Base-by-base conservation (phyloP, 1,140 invertebrate genomes). In the Zaprionus camerounensis region DNA sequence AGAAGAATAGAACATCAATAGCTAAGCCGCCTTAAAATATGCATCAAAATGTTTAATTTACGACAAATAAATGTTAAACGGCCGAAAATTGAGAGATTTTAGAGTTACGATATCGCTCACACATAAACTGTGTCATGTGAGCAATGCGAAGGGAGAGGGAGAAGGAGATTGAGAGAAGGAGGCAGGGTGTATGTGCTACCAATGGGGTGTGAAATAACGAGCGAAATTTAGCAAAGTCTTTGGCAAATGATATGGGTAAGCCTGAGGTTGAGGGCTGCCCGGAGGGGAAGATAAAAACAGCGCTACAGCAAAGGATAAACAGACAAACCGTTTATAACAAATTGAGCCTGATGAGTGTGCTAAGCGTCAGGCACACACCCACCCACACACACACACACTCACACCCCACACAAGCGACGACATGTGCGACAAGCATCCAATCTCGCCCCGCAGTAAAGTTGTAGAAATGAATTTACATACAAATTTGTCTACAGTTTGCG, bases 181-280 rank as follows among this genome's bases (percentile, higher is more conserved):
- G 20, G 69, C 4, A 41, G 59, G 22, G 53, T 34, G 20, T 58
- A 51, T 44, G 44, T 5, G 56, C 67, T 15, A 68, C 76, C 85
- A 84, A 88, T 88, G 84, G 84, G 84, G 84, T 88, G 84, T 88
- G 69, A 88, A 88, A 88, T 88, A 90, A 88, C 84, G 84, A 88
- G 84, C 62, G 15, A 81, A 81, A 80, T 77, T 83, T 83, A 79
- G 46, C 58, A 76, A 71, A 71, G 67, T 76, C 79, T 81, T 90
- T 75, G 68, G 71, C 53, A 76, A 83, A 76, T 88, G 81, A 88
- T 88, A 88, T 88, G 84, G 81, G 81, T 72, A 44, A 28, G n/a
- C 34, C 46, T 4, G 17, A 24, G 61, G 46, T 24, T 44, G 74
- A 34, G 65, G 56, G 53, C 51, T 38, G 12, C 24, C 22, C 59